Evolutionary conservation across 2,888 invertebrate species (phyloP).

Genomic region (Tigriopus californicus): DNA sequence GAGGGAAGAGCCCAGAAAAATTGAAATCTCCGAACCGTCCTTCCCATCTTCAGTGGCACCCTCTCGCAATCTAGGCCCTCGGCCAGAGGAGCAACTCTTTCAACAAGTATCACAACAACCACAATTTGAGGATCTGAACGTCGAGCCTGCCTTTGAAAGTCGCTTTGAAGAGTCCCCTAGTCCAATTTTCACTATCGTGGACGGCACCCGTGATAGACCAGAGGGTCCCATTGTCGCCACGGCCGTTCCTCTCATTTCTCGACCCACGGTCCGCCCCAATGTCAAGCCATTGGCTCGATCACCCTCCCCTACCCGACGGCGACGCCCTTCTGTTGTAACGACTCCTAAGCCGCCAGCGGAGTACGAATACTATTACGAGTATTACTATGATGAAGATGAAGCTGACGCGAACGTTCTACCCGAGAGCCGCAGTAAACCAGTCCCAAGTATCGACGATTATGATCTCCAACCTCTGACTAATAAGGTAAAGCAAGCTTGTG

Average conservation of each 20-base stretch:
- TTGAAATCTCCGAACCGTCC: no score
- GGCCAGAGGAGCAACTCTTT: no score
- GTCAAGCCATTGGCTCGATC: constrained; percentile 16
- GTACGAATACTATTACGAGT: constrained; percentile 52
- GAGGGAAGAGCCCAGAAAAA: no score
- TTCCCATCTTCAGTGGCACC: no score
- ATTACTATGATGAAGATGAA: constrained; percentile 29
- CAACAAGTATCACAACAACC: no score
- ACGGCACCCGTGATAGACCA: no score
- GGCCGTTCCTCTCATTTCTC: constrained; percentile 2
- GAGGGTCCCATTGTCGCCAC: background rate
- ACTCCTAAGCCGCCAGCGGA: background rate
- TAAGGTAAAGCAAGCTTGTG: no score
- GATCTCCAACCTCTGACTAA: constrained; percentile 19
- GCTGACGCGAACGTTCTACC: constrained; percentile 31
- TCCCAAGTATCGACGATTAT: constrained; percentile 10
- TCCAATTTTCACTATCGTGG: no score
- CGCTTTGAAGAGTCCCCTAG: no score
- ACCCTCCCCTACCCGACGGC: background rate
- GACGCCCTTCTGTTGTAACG: background rate
- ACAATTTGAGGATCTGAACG: no score
- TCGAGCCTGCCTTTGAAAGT: no score
- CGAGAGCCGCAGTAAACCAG: constrained; percentile 23
- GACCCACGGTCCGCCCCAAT: constrained; percentile 16
- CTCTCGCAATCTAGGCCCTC: no score